Conservation (phyloP, 2,888 invertebrate species). For the Tinea semifulvella region DNA sequence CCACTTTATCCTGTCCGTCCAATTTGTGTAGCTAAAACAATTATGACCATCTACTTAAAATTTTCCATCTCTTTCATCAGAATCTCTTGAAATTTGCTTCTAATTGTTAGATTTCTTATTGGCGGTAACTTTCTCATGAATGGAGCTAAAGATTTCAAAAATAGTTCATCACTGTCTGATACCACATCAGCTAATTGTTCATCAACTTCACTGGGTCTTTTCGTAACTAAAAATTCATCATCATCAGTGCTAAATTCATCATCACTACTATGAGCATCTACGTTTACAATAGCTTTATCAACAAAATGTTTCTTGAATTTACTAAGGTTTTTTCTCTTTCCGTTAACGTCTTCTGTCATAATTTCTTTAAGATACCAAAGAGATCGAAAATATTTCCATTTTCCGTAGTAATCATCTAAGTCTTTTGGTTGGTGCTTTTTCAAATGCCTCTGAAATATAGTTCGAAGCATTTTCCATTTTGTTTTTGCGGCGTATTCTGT, state of each 20-base stretch:
- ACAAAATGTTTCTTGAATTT: background rate
- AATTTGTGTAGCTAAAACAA: too few species aligned
- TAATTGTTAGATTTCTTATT: constrained; percentile 33
- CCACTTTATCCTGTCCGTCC: too few species aligned
- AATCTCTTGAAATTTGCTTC: constrained; percentile 41
- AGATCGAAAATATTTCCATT: constrained; percentile 32
- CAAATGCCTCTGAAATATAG: constrained; percentile 30
- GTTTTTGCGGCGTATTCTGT: constrained; percentile 29
- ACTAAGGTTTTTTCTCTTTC: background rate
- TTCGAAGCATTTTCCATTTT: constrained; percentile 41
- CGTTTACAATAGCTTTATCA: background rate
- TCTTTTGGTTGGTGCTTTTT: constrained; percentile 22
- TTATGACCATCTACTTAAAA: too few species aligned
- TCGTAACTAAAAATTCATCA: background rate
- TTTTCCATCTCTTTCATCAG: constrained; percentile 34
- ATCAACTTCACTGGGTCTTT: background rate
- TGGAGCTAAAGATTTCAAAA: constrained; percentile 36
- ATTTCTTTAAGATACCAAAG: constrained; percentile 32
- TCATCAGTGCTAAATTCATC: background rate
- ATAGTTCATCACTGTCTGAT: constrained; percentile 36
- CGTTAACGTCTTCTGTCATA: background rate
- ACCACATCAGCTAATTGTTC: background rate
- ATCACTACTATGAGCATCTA: background rate
- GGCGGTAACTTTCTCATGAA: constrained; percentile 35
- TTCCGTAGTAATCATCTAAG: constrained; percentile 13